Evolutionary conservation across 1,140 invertebrate genomes (phyloP).

Genomic region (Panagrolaimus sp.): DNA sequence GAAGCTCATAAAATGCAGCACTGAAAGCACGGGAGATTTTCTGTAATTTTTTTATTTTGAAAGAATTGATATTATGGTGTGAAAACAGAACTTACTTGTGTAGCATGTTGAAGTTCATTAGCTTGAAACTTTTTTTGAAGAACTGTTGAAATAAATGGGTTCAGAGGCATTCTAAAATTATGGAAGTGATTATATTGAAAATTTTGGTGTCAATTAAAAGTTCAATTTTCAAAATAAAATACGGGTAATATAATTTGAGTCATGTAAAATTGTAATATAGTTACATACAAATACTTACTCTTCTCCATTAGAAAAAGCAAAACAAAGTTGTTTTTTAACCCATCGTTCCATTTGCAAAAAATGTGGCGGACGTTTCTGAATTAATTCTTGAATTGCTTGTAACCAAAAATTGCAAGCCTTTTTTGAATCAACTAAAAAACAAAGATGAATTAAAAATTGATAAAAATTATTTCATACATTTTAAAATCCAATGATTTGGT

Average conservation of each 20-base stretch:
- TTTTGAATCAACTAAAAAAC: conserved; percentile 20
- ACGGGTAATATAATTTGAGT: no score
- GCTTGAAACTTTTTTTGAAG: conserved; percentile 57
- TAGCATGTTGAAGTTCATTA: no score
- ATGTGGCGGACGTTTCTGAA: conserved; percentile 45
- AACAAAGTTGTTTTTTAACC: conserved; percentile 50
- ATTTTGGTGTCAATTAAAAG: no score
- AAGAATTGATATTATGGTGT: no score
- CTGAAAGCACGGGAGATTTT: no score
- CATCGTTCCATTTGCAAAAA: conserved; percentile 48
- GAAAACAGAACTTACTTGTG: no score
- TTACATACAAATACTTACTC: neutral
- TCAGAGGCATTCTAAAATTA: no score
- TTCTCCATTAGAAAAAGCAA: conserved; percentile 34
- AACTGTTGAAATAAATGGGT: conserved; percentile 56
- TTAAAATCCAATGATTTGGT: no score
- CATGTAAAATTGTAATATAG: conserved; percentile 45
- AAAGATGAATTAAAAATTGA: conserved; percentile 15
- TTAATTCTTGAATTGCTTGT: conserved; percentile 49
- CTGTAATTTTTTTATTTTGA: no score
- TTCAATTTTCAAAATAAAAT: no score
- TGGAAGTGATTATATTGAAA: no score
- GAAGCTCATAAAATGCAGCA: no score
- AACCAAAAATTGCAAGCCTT: conserved; percentile 39
- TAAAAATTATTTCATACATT: conserved; percentile 36